A percentile compares a stretch with the other conserved stretches of the same genome.
These are phyloP conservation scores for Pseudochirops corinnae DNA, from an alignment of 2,797 vertebrate genomes.

Conservation along the genomic window DNA sequence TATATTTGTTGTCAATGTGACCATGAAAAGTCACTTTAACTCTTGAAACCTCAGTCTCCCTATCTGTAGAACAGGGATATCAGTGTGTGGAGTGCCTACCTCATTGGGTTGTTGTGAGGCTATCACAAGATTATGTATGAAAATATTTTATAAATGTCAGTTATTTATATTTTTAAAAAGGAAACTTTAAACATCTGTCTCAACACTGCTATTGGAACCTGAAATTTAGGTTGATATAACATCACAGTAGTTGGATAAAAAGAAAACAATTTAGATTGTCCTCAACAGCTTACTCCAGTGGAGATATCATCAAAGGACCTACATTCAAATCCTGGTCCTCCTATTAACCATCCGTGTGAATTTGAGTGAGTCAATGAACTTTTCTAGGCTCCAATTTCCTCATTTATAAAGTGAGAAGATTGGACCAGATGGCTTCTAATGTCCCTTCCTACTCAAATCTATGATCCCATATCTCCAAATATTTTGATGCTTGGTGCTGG, in stretches of 20 bases:
- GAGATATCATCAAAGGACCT: background rate
- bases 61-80: background rate
- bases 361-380: background rate
- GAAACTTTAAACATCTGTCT: conserved; percentile 52
- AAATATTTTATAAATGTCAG: no score
- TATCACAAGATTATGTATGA: no score
- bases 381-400: background rate
- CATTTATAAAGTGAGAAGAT: background rate
- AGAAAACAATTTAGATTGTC: conserved; percentile 25
- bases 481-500: conserved; percentile 1
- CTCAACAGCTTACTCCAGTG: background rate
- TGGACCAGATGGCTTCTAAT: background rate
- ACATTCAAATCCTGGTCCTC: background rate
- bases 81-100: no score
- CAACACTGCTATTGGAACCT: conserved; percentile 41
- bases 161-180: background rate
- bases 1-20: background rate
- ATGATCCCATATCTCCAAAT: background rate
- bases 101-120: no score
- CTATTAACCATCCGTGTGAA: background rate
- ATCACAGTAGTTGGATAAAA: background rate
- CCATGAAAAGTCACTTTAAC: background rate
- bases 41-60: background rate
- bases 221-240: conserved; percentile 41
- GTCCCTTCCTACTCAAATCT: background rate